Conservation (phyloP, 2,888 invertebrate genomes). For the Eudasyphora cyanicolor region DNA sequence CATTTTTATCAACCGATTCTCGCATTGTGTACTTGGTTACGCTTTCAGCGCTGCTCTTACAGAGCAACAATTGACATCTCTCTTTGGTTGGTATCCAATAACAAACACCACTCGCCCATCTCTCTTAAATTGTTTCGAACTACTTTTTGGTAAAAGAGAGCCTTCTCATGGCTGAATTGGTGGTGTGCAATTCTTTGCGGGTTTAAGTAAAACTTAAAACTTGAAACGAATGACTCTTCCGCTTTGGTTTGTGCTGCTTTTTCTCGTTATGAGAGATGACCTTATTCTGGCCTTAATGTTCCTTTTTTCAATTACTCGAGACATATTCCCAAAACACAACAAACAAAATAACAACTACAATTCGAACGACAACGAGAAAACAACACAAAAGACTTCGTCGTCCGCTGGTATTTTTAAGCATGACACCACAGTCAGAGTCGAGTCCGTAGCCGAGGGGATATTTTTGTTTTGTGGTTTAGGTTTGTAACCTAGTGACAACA, state of each 20-base stretch:
- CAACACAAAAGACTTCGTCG: neutral
- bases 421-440: slow-evolving; percentile 23
- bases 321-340: slow-evolving; percentile 57
- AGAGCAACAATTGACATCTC: slow-evolving; percentile 3
- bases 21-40: neutral
- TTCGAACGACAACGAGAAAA: neutral
- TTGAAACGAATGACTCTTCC: slow-evolving; percentile 15
- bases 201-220: slow-evolving; percentile 15
- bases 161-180: neutral
- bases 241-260: neutral
- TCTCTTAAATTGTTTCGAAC: slow-evolving; percentile 12
- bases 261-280: slow-evolving; percentile 23
- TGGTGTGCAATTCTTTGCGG: slow-evolving; percentile 11
- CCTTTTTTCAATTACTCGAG: slow-evolving; percentile 31
- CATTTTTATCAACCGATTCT: neutral
- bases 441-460: neutral
- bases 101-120: neutral
- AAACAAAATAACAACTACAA: neutral
- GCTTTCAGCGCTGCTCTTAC: neutral
- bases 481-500: neutral
- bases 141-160: slow-evolving; percentile 13
- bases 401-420: slow-evolving; percentile 10
- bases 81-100: too few species aligned
- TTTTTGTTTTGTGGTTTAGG: slow-evolving; percentile 13
- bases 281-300: slow-evolving; percentile 61